Evolutionary conservation across 2,797 vertebrate species (phyloP).

Genomic region (Sebastes oblongus): DNA sequence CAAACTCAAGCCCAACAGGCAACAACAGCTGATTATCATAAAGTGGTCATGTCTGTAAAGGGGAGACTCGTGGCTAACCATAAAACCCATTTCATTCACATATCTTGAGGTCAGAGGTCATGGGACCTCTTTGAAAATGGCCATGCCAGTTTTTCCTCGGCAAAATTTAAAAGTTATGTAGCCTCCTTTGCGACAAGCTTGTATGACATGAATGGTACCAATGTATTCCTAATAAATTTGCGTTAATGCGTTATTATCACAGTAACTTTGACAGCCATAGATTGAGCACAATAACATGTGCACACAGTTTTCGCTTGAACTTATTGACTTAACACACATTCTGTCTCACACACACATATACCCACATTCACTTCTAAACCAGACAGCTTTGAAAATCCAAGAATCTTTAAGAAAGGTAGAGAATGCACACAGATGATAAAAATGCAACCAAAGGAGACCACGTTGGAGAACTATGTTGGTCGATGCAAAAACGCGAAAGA

Average conservation of each 20-base stretch:
- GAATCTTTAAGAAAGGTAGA: not conserved
- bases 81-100: not conserved
- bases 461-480: not conserved
- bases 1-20: rapidly evolving
- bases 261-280: not conserved
- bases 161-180: not conserved
- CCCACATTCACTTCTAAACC: not conserved
- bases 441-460: not conserved
- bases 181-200: not conserved
- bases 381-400: not conserved
- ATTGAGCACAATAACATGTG: not conserved
- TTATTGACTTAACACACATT: not conserved
- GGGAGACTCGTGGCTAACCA: not conserved
- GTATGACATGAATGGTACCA: not conserved
- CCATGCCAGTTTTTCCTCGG: no score
- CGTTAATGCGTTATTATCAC: not conserved
- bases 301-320: not conserved
- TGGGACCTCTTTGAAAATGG: no score
- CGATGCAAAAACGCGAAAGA: not conserved
- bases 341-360: not conserved
- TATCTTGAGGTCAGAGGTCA: not conserved
- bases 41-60: not conserved
- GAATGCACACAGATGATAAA: not conserved
- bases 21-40: not conserved
- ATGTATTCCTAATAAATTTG: not conserved